Percentiles rank a stretch among this genome's conserved stretches.
These are phyloP conservation scores for Furnarius figulus DNA, from an alignment of 2,113 vertebrate species.

Conservation along the genomic window DNA sequence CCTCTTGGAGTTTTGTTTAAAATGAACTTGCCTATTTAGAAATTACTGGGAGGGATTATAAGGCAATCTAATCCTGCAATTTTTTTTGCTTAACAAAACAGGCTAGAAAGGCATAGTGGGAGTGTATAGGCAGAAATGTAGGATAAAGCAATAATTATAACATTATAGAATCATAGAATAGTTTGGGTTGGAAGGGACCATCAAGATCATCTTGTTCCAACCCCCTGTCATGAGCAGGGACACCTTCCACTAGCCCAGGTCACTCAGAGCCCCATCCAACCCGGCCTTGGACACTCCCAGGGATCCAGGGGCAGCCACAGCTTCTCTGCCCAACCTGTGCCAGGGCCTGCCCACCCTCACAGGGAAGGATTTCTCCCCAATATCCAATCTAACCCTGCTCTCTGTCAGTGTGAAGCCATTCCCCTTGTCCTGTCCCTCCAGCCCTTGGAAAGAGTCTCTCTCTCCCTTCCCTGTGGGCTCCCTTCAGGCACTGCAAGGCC, in stretches of 20 bases:
- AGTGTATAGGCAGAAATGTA: not conserved
- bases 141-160: not conserved
- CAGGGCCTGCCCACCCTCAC: not conserved
- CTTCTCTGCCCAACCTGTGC: rapidly evolving
- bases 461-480: not conserved
- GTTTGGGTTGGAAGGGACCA: not conserved
- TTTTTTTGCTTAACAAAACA: not conserved
- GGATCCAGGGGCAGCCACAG: not conserved
- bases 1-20: not conserved
- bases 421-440: not conserved
- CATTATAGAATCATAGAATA: not conserved
- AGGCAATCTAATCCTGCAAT: not conserved
- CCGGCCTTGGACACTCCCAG: rapidly evolving
- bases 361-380: not conserved
- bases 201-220: rapidly evolving
- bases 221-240: not conserved
- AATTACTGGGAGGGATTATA: not conserved
- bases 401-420: not conserved
- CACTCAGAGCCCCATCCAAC: not conserved
- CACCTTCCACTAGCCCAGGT: not conserved
- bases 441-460: not conserved
- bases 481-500: not conserved
- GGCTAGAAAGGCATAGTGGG: not conserved
- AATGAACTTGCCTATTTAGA: not conserved
- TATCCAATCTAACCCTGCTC: rapidly evolving